Conservation (phyloP, 2,113 vertebrate species). For the Chrysochloris asiatica region DNA sequence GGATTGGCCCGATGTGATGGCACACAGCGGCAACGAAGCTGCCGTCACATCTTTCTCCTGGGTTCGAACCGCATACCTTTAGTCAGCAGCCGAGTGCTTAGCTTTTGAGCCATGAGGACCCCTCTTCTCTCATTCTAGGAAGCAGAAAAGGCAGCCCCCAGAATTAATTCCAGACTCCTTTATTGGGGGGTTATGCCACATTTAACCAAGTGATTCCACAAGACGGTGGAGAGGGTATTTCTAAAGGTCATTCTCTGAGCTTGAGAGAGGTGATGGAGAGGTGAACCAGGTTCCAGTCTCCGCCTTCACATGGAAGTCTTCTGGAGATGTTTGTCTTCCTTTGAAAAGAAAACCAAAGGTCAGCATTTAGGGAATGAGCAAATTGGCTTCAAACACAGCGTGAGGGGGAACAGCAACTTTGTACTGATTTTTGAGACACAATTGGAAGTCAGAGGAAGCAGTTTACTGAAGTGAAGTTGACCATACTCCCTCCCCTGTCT, state of each 20-base stretch:
- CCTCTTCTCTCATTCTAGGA: background rate
- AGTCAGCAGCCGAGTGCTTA: background rate
- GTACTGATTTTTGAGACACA: background rate
- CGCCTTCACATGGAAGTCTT: background rate
- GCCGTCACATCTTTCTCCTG: too few species aligned
- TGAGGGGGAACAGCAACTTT: background rate
- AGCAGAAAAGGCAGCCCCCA: background rate
- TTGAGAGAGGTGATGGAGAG: background rate
- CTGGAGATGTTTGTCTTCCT: background rate
- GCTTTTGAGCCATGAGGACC: background rate
- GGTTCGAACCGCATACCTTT: background rate
- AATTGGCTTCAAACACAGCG: background rate
- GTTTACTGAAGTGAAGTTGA: background rate
- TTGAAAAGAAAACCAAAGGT: slow-evolving; percentile 16
- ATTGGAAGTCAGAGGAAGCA: background rate
- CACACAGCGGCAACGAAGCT: too few species aligned
- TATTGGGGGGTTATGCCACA: background rate
- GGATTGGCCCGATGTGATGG: too few species aligned
- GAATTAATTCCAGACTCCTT: background rate
- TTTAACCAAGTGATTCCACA: background rate
- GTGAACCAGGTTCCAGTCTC: background rate
- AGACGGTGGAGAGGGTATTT: background rate
- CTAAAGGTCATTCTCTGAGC: background rate
- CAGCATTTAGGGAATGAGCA: background rate
- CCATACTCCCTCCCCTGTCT: rapidly evolving